These are phyloP conservation scores for Nasua narica DNA, from an alignment of 2,797 vertebrate genomes.

Conservation along the genomic window DNA sequence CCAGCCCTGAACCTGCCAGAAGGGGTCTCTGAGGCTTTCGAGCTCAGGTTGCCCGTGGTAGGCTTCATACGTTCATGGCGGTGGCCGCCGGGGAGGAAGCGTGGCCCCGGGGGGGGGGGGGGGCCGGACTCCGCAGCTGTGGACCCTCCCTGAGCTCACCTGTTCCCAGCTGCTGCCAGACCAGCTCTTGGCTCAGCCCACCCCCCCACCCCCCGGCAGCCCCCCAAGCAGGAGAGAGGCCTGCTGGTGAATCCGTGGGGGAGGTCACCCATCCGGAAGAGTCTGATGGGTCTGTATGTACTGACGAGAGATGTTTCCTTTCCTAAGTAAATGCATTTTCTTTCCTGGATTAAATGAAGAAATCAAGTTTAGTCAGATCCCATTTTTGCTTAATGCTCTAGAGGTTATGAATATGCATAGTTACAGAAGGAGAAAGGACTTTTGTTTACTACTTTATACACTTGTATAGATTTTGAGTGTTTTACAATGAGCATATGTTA, in stretches of 20 bases:
- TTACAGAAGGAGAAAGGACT: not conserved
- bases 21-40: not conserved
- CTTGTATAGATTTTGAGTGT: not conserved
- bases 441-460: not conserved
- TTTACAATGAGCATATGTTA: not conserved
- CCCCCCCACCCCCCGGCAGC: no score
- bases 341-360: not conserved
- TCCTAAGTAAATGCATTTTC: not conserved
- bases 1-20: not conserved
- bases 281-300: not conserved
- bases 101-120: no score
- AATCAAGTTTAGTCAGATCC: not conserved
- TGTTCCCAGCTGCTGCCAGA: not conserved
- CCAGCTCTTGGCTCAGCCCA: not conserved
- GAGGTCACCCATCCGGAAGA: not conserved
- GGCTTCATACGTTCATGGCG: not conserved
- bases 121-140: not conserved
- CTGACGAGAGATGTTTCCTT: not conserved
- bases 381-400: not conserved
- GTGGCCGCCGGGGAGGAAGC: not conserved
- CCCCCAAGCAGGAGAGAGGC: not conserved
- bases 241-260: not conserved
- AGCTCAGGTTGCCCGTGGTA: not conserved
- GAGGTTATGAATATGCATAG: not conserved
- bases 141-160: not conserved